Percentiles rank a stretch among this genome's conserved stretches.
phyloP scores from a whole-genome alignment of 1,140 invertebrate species.

The Sogatella furcifera region DNA sequence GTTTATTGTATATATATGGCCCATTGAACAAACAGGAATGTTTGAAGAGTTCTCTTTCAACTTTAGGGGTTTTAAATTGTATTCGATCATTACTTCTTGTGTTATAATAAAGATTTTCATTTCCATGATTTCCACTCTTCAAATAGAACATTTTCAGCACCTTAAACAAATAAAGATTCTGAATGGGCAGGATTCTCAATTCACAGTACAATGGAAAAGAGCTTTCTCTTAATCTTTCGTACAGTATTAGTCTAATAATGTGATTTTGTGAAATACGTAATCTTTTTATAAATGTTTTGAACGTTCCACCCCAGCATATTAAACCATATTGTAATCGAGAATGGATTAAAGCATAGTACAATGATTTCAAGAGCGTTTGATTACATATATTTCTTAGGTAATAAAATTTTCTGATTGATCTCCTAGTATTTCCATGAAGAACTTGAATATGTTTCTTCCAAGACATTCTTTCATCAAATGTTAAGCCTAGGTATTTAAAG shows the following conservation, averaged over 20 bases:
- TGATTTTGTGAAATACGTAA: conserved; percentile 1
- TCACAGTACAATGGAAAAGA: background rate
- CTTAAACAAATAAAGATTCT: background rate
- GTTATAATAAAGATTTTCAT: background rate
- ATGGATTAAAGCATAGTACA: background rate
- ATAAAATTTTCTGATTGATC: background rate
- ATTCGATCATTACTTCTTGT: too few relatives aligned
- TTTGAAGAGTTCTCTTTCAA: too few relatives aligned
- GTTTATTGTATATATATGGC: too few relatives aligned
- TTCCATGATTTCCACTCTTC: background rate
- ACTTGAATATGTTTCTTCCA: background rate
- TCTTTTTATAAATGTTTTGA: conserved; percentile 2
- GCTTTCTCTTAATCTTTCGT: background rate
- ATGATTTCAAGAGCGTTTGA: background rate
- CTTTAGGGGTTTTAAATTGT: too few relatives aligned
- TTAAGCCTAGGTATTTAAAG: background rate
- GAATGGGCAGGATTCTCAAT: background rate
- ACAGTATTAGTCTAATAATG: background rate
- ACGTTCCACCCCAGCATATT: conserved; percentile 2
- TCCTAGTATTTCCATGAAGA: background rate
- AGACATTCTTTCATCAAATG: conserved; percentile 4
- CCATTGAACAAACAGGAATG: too few relatives aligned
- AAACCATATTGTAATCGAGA: conserved; percentile 1
- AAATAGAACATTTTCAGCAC: background rate
- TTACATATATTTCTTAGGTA: background rate